Base-by-base conservation (phyloP, 92 coral and sea anemone species). In the Actinostola sp. region DNA sequence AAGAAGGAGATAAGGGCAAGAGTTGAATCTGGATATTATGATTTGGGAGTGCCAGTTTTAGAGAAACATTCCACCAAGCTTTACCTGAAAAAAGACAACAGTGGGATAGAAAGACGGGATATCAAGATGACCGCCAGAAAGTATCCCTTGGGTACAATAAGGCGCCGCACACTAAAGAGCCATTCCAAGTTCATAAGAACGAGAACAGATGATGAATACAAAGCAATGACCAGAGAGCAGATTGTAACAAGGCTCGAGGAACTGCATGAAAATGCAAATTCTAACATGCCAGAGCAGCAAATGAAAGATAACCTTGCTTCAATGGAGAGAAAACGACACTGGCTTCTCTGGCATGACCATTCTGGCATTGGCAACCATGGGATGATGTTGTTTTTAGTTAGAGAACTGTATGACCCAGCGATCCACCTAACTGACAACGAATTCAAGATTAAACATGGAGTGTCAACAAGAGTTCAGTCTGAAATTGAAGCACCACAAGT, bases 341-440 rank as follows among this genome's bases (percentile, higher is more conserved):
- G 80, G 71, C 80, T 48, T 50, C 35, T 62, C 27, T 75, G 80
- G 80, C 80, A 75, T 75, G 72, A 75, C 63, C 80, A 75, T 24
- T 75, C 80, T 23, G 65, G 71, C 24, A 75, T 49, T 29, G 80
- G 69, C 16, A 75, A 57, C 52, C 65, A 45, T 23, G 79, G 70
- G 1, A 29, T 56, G 48, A 56, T 56, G 78, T 20, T 54, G 78
- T 72, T 72, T 43, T 51, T 57, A 12, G 44, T 73, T 1, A 29
- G 71, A 62, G 72, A 74, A 24, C 8, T 63, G 3, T 62, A 24
- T 62, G 72, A 74, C 51, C 80, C 80, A 10, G 80, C 80, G 14
- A 58, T 74, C 39, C 72, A 74, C 52, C 60, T 73, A 2, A 74
- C 80, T 26, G 63, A 43, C 57, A 23, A 36, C 29, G 68, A 58